Evolutionary conservation across 2,113 vertebrate genomes (phyloP).

Genomic region (Blennius ocellaris): DNA sequence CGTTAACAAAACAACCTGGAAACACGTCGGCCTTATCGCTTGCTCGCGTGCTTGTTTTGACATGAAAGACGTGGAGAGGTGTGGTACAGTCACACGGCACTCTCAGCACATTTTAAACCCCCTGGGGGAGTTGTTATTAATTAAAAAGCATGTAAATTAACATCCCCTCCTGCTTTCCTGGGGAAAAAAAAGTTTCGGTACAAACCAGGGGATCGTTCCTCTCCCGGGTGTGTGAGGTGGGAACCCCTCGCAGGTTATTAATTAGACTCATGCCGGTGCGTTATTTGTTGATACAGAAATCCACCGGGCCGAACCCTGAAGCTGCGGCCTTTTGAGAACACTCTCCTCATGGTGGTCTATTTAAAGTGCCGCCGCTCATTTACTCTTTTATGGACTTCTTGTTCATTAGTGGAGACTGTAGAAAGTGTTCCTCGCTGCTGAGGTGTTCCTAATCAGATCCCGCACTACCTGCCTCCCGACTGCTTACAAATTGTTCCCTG

Average conservation of each 20-base stretch:
- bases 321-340: constrained; percentile 29
- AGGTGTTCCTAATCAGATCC: not conserved
- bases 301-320: constrained; percentile 28
- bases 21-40: constrained; percentile 21
- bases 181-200: constrained; percentile 47
- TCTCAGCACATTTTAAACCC: constrained; percentile 34
- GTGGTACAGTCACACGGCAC: constrained; percentile 10
- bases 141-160: constrained; percentile 56
- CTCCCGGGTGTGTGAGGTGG: constrained; percentile 54
- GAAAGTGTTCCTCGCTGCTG: constrained; percentile 3
- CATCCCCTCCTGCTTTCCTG: constrained; percentile 20
- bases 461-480: constrained; percentile 12
- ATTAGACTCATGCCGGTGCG: constrained; percentile 59
- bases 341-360: constrained; percentile 58
- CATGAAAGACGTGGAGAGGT: constrained; percentile 34
- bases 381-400: constrained; percentile 40
- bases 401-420: constrained; percentile 22
- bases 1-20: constrained; percentile 27
- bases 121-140: constrained; percentile 57
- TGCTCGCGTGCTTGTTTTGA: constrained; percentile 8
- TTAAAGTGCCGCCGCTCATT: constrained; percentile 35
- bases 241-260: constrained; percentile 69
- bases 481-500: constrained; percentile 41
- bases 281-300: constrained; percentile 69
- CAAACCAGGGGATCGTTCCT: constrained; percentile 62